Evolutionary conservation across 2,797 vertebrate species (phyloP), one percentile per base, ranked within the genome.

Genomic region (Orientallactaga sibirica): DNA sequence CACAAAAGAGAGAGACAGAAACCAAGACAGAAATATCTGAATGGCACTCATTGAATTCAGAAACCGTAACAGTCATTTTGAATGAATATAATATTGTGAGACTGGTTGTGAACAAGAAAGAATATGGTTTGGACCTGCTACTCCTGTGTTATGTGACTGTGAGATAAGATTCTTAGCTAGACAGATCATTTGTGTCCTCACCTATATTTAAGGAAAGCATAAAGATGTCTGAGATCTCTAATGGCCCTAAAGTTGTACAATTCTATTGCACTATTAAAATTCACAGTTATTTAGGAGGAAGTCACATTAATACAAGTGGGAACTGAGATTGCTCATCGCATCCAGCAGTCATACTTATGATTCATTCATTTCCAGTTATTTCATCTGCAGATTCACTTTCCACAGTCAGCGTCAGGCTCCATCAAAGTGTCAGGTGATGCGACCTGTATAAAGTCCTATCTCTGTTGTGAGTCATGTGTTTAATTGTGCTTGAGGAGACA

Each of bases 331-430:
- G 58, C 83, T 93, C 88, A 89, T 5, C 55, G 74, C 89, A 87
- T 83, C 76, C 82, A 79, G 83, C 82, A 97, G 29, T 87, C 75
- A 82, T 84, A 76, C 68, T 91, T 81, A 91, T 98, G 98, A 98
- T 87, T 98, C 97, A 98, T 7, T 86, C 29, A 76, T 74, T 95
- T 97, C 94, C 93, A 86, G 91, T 95, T 86, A 96, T 64, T 94
- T 64, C 62, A n/a, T 90, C 71, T 92, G 55, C 27, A 71, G 20
- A 75, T 48, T 37, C 77, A 0, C 58, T 80, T 94, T 37, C 67
- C 6, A 25, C 52, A 71, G 68, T 76, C 61, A 80, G 89, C 82
- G 81, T 87, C 37, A 58, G 5, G 25, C 33, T 95, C 82, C 92
- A 70, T 91, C 88, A 93, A 74, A 94, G 80, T 80, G 58, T 85